Evolutionary conservation across 2,888 invertebrate species (phyloP).

Genomic region (Coelogynopora nodosa): DNA sequence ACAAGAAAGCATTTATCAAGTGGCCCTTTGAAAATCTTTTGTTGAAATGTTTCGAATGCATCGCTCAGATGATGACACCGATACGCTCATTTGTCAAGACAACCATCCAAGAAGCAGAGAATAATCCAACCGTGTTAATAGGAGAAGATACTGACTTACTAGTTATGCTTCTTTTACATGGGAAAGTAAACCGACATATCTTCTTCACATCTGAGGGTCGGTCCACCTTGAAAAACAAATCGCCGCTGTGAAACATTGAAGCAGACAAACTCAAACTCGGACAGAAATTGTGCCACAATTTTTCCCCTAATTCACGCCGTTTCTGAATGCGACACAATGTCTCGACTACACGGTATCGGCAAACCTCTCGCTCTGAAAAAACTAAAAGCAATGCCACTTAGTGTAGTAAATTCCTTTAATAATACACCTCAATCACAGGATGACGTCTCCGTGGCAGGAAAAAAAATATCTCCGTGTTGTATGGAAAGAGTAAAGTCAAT

Average conservation of each 20-base stretch:
- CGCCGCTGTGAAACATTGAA: neutral
- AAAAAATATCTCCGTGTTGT: neutral
- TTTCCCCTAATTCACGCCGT: neutral
- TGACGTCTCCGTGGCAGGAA: neutral
- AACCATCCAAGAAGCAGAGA: neutral
- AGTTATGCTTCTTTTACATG: neutral
- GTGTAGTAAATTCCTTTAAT: neutral
- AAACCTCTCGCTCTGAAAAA: neutral
- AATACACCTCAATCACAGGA: neutral
- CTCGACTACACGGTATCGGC: neutral
- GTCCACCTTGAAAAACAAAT: neutral
- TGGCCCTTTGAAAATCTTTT: neutral
- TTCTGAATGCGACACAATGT: neutral
- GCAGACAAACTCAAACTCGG: neutral
- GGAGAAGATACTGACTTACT: neutral
- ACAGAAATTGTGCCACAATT: neutral
- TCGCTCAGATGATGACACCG: neutral
- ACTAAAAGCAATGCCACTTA: neutral
- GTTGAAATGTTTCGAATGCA: too few species aligned
- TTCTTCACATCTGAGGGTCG: neutral
- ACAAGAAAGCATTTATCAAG: neutral
- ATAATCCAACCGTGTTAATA: neutral
- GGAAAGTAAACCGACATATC: neutral
- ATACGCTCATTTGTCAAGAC: neutral
- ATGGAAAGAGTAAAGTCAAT: neutral